These are phyloP conservation scores for Dufourea novaeangliae DNA, from an alignment of 1,140 invertebrate species.

Conservation along the genomic window DNA sequence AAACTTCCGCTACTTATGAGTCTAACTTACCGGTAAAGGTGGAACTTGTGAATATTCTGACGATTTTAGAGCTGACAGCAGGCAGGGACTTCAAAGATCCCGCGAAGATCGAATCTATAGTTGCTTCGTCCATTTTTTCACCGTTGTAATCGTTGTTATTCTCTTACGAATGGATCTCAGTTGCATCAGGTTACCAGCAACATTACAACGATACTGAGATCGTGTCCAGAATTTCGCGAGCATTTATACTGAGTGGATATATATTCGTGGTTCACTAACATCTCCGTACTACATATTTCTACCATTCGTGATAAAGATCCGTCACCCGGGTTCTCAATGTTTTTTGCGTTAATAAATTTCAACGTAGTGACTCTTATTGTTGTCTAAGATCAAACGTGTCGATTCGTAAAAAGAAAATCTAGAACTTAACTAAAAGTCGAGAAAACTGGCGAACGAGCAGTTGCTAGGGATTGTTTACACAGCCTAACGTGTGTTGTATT, in stretches of 20 bases:
- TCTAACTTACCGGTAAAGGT: conserved; percentile 95
- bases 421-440: neutral
- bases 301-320: neutral
- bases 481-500: neutral
- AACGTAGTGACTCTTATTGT: fast-evolving
- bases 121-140: conserved; percentile 91
- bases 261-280: conserved; percentile 20
- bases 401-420: neutral
- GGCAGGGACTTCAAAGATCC: conserved; percentile 94
- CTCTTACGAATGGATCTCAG: neutral
- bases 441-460: conserved; percentile 1
- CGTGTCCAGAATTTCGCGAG: conserved; percentile 13
- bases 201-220: conserved; percentile 42
- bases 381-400: neutral
- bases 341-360: neutral
- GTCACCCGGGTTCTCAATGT: neutral
- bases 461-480: conserved; percentile 71
- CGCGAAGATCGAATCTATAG: conserved; percentile 94
- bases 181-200: conserved; percentile 17
- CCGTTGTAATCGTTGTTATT: neutral
- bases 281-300: neutral
- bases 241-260: conserved; percentile 29
- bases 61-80: conserved; percentile 98
- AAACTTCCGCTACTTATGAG: too few species aligned
- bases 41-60: conserved; percentile 98